Base-by-base conservation (phyloP, 2,797 vertebrate species). In the Syngnathus acus region DNA sequence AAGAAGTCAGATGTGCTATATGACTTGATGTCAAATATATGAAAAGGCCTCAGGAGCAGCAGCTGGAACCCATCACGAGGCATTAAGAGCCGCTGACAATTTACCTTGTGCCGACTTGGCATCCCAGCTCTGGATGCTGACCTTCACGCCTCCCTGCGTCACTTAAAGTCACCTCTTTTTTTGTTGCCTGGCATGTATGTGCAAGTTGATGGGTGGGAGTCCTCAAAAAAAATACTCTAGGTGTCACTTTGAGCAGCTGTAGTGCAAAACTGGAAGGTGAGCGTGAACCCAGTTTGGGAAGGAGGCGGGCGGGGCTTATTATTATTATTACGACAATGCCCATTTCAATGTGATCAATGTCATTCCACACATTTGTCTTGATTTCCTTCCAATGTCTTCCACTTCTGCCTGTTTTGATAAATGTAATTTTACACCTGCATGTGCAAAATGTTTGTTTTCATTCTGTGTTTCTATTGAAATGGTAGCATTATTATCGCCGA, bases 381-480 rank as follows among this genome's bases (percentile, higher is more conserved):
- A 51, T 79, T 45, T 68, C 64, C 78, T 68, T 16, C 26, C 68
- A 58, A 72, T 63, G 50, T 60, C 23, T 64, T 40, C 16, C 32
- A 45, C 71, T 55, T 71, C 13, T 70, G 42, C 66, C 67, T 71
- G 67, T 72, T 61, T 70, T 69, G 81, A 73, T 78, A 71, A 74
- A 58, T 78, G 60, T 19, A 55, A 78, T 74, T 68, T 79, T 60
- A 67, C 17, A 66, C 62, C 65, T 76, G 74, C 81, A 88, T 86
- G 80, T 82, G 77, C 69, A 78, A 26, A 26, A 32, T 32, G 3
- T 32, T 32, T 32, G 70, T 69, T 68, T 68, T 70, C 82, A 88
- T 84, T 86, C 73, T 80, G 79, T 84, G 88, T 87, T 70, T 68
- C 76, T 64, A 73, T 89, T 89, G 83, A 90, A 90, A 90, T 89